Conservation (phyloP, 2,113 vertebrate species). For the Turdus rufiventris region DNA sequence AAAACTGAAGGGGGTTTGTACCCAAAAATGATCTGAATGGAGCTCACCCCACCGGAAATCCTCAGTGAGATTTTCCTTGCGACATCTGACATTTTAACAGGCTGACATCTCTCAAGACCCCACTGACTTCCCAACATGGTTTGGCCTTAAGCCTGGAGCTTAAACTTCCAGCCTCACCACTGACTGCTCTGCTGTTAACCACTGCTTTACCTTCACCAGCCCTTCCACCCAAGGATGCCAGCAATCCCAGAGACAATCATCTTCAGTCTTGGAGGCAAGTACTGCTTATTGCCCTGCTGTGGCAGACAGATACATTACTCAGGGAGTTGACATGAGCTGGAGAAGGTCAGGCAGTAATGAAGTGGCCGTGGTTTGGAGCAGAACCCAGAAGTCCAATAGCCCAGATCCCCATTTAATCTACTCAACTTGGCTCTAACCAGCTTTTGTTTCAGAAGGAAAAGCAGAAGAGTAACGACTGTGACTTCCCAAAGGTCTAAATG, state of each 20-base stretch:
- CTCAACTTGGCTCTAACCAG: neutral
- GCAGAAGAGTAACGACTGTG: neutral
- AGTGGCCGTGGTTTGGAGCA: slow-evolving; percentile 6
- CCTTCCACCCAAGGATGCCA: neutral
- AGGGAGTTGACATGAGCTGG: neutral
- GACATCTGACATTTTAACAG: neutral
- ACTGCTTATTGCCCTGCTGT: neutral
- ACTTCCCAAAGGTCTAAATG: neutral
- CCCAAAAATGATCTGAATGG: neutral
- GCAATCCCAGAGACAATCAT: neutral
- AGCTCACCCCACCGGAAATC: neutral
- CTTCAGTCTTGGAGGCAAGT: neutral
- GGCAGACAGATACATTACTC: neutral
- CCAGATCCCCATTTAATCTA: neutral
- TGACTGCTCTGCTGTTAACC: neutral
- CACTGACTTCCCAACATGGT: neutral
- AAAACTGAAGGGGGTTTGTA: neutral
- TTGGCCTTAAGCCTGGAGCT: neutral
- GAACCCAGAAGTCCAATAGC: neutral
- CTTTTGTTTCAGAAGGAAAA: slow-evolving; percentile 12
- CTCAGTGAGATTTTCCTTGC: neutral
- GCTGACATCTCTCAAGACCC: neutral
- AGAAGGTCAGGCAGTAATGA: slow-evolving; percentile 41
- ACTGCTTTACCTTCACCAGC: neutral
- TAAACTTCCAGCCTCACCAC: neutral